Evolutionary conservation across 1,140 invertebrate genomes (phyloP), one percentile per base, ranked within the genome.

Genomic region (Drosophila novamexicana): DNA sequence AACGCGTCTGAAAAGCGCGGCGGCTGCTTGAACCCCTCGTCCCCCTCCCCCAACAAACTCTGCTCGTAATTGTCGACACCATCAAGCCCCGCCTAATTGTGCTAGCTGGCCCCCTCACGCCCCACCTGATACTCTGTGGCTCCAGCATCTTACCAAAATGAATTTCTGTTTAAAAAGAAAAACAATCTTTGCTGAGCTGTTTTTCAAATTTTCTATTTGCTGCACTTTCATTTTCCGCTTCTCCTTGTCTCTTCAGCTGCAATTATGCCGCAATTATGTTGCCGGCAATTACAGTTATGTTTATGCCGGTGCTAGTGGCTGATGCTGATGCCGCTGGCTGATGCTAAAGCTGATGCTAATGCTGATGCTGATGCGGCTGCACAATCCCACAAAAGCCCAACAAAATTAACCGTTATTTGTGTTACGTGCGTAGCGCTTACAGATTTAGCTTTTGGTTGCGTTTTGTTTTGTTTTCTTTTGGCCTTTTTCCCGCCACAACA

Each of bases 201-300:
- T 61, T 68, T 53, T 59, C 36, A 22, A 16, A 12, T 49, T 53
- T 32, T 52, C n/a, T 57, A 69, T 75, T 67, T 62, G 69, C 69
- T 76, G 68, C 69, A 76, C 74, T 76, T 76, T 76, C 74, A 72
- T 72, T 76, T 76, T 76, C 69, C 47, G 44, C 62, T 56, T 67
- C 47, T 47, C 40, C 47, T 45, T 42, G 52, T 10, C 54, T 42
- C 45, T 36, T 40, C 45, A n/a, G 44, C 74, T 66, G 74, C 74
- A 76, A 76, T 76, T 76, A 76, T 42, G 61, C 45, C 59, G 68
- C 62, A 72, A 76, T 76, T 76, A 75, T 70, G 72, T 64, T 61
- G 74, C 54, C 59, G 57, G 62, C 50, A 66, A 72, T 76, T 72
- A 76, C 74, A 61, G 68, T 72, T 76, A 76, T 76, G 57, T 75